Evolutionary conservation across 2,113 vertebrate genomes (phyloP).

Genomic region (Cephalopterus ornatus): DNA sequence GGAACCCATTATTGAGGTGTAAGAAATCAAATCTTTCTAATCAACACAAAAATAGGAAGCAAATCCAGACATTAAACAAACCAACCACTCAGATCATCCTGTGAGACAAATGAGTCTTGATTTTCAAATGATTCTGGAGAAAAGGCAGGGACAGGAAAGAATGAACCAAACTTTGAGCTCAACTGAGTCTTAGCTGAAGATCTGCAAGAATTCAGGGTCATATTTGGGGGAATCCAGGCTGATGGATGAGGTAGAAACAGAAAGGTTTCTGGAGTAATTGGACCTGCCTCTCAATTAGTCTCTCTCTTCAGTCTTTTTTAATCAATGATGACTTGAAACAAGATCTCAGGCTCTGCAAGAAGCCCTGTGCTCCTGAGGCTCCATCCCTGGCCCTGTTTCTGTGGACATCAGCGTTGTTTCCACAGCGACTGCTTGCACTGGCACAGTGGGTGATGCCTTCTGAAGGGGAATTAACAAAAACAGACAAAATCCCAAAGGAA

Average conservation of each 20-base stretch:
- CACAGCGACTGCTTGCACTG: not conserved
- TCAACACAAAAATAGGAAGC: not conserved
- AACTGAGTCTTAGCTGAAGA: not conserved
- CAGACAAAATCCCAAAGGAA: not conserved
- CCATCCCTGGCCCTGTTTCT: not conserved
- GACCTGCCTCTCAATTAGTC: not conserved
- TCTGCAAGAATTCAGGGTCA: no score
- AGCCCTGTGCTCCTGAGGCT: not conserved
- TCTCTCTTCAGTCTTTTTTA: not conserved
- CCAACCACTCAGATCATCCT: not conserved
- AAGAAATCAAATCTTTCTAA: conserved; percentile 3
- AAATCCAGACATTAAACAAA: not conserved
- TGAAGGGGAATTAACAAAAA: not conserved
- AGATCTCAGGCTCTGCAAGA: not conserved
- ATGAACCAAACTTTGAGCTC: not conserved
- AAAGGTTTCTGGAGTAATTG: not conserved
- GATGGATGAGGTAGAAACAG: not conserved
- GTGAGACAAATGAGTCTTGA: not conserved
- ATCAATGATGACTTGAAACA: not conserved
- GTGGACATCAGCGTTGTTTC: not conserved
- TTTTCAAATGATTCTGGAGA: not conserved
- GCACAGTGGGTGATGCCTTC: not conserved
- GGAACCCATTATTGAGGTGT: conserved; percentile 6
- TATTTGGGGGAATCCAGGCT: not conserved
- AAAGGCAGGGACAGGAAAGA: not conserved